phyloP scores from a whole-genome alignment of 2,113 vertebrate genomes.

The Blennius ocellaris region DNA sequence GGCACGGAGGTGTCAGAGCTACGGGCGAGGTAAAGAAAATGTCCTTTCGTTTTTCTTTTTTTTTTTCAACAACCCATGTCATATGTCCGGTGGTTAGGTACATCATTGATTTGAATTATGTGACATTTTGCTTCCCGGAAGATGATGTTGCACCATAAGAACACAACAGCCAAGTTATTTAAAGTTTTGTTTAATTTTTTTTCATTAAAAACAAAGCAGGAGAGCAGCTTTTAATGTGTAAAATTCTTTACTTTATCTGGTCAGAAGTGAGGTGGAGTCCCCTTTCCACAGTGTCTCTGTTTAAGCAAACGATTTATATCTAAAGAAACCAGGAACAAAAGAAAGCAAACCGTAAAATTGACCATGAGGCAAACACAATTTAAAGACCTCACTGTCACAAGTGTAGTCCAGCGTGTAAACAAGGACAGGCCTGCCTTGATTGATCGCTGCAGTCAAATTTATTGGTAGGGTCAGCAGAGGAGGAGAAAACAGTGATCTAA shows the following conservation, averaged over 20 bases:
- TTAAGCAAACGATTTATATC: not conserved
- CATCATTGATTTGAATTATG: constrained; percentile 4
- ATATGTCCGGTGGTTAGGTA: constrained; percentile 7
- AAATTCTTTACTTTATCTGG: not conserved
- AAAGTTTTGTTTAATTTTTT: not conserved
- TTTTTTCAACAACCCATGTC: constrained; percentile 10
- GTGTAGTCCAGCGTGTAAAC: constrained; percentile 16
- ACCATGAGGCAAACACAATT: constrained; percentile 6
- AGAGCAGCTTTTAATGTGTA: not conserved
- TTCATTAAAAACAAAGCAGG: not conserved
- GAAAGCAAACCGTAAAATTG: not conserved
- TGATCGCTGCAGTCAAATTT: constrained; percentile 25
- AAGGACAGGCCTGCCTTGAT: constrained; percentile 16
- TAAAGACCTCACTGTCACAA: constrained; percentile 8
- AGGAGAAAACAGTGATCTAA: constrained; percentile 36
- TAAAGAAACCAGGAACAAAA: not conserved
- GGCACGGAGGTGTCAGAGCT: constrained; percentile 44
- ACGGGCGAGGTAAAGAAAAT: constrained; percentile 18
- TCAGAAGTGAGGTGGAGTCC: not conserved
- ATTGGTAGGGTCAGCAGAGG: constrained; percentile 33
- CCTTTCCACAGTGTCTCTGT: constrained; percentile 1
- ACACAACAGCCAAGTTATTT: constrained; percentile 7
- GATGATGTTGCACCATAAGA: not conserved
- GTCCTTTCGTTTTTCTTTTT: not conserved
- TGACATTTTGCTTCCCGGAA: constrained; percentile 9